Evolutionary conservation across 2,888 invertebrate species (phyloP).

Genomic region (Polymixis flavicincta): DNA sequence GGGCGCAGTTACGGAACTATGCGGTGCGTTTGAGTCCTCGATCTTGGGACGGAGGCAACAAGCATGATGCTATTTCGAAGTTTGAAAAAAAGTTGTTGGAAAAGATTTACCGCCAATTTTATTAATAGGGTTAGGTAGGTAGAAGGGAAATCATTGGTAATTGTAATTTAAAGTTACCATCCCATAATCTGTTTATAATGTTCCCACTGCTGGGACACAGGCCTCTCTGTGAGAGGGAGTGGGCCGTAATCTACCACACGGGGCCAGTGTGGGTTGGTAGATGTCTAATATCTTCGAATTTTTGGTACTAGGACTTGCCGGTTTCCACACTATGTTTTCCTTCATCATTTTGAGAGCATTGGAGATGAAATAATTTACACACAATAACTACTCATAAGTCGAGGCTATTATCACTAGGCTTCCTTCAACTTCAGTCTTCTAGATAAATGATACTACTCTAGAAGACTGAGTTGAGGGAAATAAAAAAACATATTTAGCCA

Average conservation of each 20-base stretch:
- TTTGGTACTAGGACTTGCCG: too few species aligned
- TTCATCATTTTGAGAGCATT: too few species aligned
- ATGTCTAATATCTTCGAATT: not conserved
- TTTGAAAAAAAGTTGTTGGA: not conserved
- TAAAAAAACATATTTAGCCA: too few species aligned
- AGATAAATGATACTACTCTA: too few species aligned
- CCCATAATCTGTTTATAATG: too few species aligned
- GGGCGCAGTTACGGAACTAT: conserved; percentile 34
- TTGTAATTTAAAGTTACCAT: not conserved
- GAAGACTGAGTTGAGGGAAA: too few species aligned
- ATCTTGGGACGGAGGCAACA: not conserved
- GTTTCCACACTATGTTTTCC: too few species aligned
- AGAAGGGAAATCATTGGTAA: not conserved
- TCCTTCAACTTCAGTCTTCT: too few species aligned
- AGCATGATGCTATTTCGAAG: not conserved
- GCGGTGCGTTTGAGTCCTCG: conserved; percentile 32
- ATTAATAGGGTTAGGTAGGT: too few species aligned
- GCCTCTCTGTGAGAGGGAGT: not conserved
- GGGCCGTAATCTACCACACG: not conserved
- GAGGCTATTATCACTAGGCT: too few species aligned
- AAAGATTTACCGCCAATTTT: not conserved
- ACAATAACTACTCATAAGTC: too few species aligned
- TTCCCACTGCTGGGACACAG: not conserved
- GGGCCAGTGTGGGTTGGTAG: not conserved
- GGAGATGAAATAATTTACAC: too few species aligned